Evolutionary conservation across 2,797 vertebrate species (phyloP), one percentile per base, ranked within the genome.

Genomic region (Malacoraja senta): DNA sequence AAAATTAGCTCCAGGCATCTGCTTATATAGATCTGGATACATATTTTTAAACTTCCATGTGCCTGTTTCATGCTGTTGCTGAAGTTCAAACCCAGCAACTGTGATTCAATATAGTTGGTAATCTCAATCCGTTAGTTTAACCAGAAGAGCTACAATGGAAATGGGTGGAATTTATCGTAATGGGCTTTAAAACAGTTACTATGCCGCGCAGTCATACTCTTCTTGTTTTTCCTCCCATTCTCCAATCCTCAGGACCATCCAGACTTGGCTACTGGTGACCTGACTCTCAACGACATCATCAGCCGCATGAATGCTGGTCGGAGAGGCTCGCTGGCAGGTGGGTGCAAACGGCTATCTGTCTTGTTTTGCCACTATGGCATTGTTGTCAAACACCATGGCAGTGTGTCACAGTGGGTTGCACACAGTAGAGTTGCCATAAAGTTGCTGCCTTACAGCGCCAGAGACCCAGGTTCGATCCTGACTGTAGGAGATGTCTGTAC

Each of bases 201-300:
- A 44, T 26, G 7, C 21, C 4, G 8, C 17, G 17, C 84, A 6
- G 21, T 6, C 84, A 0, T 26, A 6, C 65, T 17, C 21, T 21
- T 10, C 63, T 58, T 44, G 17, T 63, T 44, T 53, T 29, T 4
- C 26, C 90, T 38, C 35, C 1, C 35, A 29, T 76, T 92, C 53
- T 8, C 95, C 88, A 94, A 61, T 90, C 8, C 93, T 4, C 94
- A 99, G 98, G 98, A 99, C 94, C 98, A 99, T 94, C 98, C 99
- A 15, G 99, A 99, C 94, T 96, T 99, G 79, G 96, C 98, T 95
- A 99, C 97, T 0, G 97, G 97, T 17, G 98, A 99, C 71, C 94
- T 99, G 93, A 98, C 98, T 91, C 97, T 99, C 38, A 97, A 96
- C 94, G 98, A 99, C 95, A 97, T 99, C 94, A 97, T 99, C 95